phyloP scores from a whole-genome alignment of 2,797 vertebrate genomes.

The Acestrorhynchus altus region DNA sequence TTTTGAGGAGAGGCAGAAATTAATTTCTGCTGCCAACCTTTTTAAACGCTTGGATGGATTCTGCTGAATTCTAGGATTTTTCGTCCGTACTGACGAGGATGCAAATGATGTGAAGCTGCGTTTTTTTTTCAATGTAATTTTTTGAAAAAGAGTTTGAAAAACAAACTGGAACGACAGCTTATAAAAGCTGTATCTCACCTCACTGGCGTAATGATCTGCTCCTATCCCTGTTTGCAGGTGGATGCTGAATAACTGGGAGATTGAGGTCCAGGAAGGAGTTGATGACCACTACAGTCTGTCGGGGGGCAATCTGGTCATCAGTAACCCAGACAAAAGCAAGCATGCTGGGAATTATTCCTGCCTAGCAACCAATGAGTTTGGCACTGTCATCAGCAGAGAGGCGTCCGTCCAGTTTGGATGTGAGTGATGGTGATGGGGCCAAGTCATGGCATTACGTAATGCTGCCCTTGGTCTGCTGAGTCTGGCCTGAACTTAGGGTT shows the following conservation, averaged over 20 bases:
- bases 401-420: constrained; percentile 93
- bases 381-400: constrained; percentile 87
- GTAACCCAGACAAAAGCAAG: constrained; percentile 82
- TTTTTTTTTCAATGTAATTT: background rate
- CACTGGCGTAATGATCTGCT: background rate
- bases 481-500: constrained; percentile 1
- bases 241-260: constrained; percentile 83
- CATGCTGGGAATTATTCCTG: constrained; percentile 91
- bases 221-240: constrained; percentile 78
- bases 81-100: background rate
- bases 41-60: constrained; percentile 18
- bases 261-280: constrained; percentile 80
- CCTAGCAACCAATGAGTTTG: constrained; percentile 86
- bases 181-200: background rate
- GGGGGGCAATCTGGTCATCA: constrained; percentile 92
- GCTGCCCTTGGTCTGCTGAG: background rate
- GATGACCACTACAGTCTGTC: constrained; percentile 85
- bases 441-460: background rate
- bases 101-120: background rate
- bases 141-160: background rate
- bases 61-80: background rate
- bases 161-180: background rate
- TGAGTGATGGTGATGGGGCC: constrained; percentile 74
- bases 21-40: constrained; percentile 39
- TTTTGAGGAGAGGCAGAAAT: constrained; percentile 22